phyloP scores from a whole-genome alignment of 2,888 invertebrate species.

The Busseola fusca region DNA sequence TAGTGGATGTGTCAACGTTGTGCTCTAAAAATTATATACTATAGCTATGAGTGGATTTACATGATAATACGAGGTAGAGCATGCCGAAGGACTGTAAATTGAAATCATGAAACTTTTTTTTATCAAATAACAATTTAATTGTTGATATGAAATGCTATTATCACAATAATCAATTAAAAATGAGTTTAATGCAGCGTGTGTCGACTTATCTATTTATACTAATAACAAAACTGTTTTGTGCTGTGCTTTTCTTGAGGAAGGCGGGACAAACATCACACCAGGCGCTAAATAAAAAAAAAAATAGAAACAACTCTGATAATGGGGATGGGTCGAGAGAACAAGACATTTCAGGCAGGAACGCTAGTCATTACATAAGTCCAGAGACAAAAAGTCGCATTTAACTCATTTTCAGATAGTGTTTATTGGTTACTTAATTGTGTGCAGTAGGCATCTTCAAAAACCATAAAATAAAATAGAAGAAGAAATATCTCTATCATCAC shows the following conservation, averaged over 20 bases:
- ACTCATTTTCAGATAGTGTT: background rate
- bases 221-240: background rate
- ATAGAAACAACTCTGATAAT: too few species aligned
- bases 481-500: background rate
- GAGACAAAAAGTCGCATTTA: background rate
- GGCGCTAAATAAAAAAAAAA: background rate
- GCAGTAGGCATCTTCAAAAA: background rate
- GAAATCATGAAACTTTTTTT: constrained; percentile 14
- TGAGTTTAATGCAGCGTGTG: background rate
- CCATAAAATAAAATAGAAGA: background rate
- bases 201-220: background rate
- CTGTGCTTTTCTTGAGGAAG: too few species aligned
- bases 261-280: background rate
- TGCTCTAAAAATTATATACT: constrained; percentile 31
- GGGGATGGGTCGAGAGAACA: too few species aligned
- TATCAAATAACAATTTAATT: background rate
- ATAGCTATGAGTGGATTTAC: constrained; percentile 21
- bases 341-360: background rate
- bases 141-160: background rate
- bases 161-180: background rate
- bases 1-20: constrained; percentile 50
- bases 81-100: constrained; percentile 20
- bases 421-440: background rate
- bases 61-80: constrained; percentile 27
- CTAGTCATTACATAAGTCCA: background rate